Evolutionary conservation across 2,113 vertebrate genomes (phyloP), one percentile per base, ranked within the genome.

Genomic region (Trogon surrucura): DNA sequence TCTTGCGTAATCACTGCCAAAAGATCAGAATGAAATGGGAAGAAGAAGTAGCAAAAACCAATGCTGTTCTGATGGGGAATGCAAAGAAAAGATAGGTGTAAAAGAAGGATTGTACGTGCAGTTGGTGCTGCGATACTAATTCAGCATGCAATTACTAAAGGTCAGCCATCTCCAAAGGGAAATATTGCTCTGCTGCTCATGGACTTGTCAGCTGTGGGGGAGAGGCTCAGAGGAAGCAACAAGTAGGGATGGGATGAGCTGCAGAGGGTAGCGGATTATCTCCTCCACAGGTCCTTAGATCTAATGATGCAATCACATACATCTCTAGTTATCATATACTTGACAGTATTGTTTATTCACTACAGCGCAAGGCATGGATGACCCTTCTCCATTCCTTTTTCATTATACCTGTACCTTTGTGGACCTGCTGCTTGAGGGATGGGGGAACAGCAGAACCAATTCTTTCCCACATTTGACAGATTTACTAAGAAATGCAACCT

Each of bases 91-190:
- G 32, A 45, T 11, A 75, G 34, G 15, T 58, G 80, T 71, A 66
- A 85, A 75, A 73, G 54, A 62, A 80, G 71, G 56, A 78, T 23
- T 85, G 20, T n/a, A 25, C 66, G 32, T 86, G 26, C 30, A 77
- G 19, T 57, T 77, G 58, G 20, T 85, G 41, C 64, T 88, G 32
- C 16, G 14, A 70, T 83, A 80, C 45, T 77, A 78, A 88, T 80
- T 96, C 87, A 85, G 91, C 89, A 83, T 85, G 60, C 18, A 56
- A 23, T 83, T 88, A 64, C 47, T 78, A 53, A 91, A 94, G 89
- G 71, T 91, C 88, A 90, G 11, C 22, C 32, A 30, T 71, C 20
- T 88, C 89, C 64, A 80, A 88, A 91, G 79, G 74, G 82, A 93
- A 58, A 56, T 75, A 88, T 66, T 80, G 20, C 34, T 74, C 56